Evolutionary conservation across 2,797 vertebrate genomes (phyloP), one percentile per base, ranked within the genome.

Genomic region (Chiloscyllium punctatum): DNA sequence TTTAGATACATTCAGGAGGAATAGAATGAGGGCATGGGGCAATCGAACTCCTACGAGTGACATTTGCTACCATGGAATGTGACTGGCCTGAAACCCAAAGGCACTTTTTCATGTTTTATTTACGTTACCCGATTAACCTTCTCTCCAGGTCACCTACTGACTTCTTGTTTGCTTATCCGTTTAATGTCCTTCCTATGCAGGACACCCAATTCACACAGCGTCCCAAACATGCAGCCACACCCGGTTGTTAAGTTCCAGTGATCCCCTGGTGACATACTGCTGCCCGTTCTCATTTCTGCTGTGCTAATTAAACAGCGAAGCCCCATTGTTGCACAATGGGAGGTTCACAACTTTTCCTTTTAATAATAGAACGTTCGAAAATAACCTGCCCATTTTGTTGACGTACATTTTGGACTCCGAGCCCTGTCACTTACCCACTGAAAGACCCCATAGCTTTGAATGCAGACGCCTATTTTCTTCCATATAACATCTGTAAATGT

Each of bases 221-320:
- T 96, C 96, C 96, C 96, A 96, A 97, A 97, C 97, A 97, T 91
- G 96, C 96, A 96, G 97, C 96, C 91, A 96, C 96, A 96, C 96
- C 96, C 97, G 97, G 97, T 97, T 96, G 96, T 96, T 96, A 69
- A 95, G 95, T 77, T 57, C 71, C 71, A 77, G 4, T 53, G 18
- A 77, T 72, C 48, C 69, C 69, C 94, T 95, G 94, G 69, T 72
- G 94, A 51, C 94, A 51, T 13, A 48, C 33, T 53, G 71, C 72
- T 57, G 13, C 62, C 90, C 90, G 9, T 92, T 92, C 66, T 25
- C n/a, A 27, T 92, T 68, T 69, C 90, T 69, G 90, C 66, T 21
- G 62, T 25, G 66, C 9, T 92, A 69, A 92, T 92, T 92, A 92
- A 69, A 69, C n/a, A 4, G 16, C 25, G n/a, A 69, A n/a, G n/a